Conservation (phyloP, 2,888 invertebrate species). For the Atethmia centrago region DNA sequence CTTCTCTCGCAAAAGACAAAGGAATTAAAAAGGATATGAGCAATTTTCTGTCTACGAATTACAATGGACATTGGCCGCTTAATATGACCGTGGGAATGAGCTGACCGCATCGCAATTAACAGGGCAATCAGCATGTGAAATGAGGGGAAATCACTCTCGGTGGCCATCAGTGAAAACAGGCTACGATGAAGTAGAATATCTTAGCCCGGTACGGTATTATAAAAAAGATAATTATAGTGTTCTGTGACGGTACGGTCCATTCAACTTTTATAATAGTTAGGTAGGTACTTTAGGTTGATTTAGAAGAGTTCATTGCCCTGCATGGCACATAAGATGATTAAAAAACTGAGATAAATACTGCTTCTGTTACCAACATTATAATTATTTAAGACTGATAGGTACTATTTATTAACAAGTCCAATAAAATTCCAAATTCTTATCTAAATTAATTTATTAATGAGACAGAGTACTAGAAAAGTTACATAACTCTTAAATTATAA, state of each 20-base stretch:
- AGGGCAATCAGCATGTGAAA: conserved; percentile 54
- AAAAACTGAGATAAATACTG: conserved; percentile 12
- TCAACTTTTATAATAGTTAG: conserved; percentile 18
- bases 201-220: conserved; percentile 18
- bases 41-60: conserved; percentile 31
- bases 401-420: background rate
- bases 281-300: background rate
- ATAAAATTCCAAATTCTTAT: conserved; percentile 49
- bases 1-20: conserved; percentile 20
- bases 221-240: conserved; percentile 19
- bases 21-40: conserved; percentile 42
- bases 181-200: conserved; percentile 13
- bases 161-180: conserved; percentile 26
- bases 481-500: conserved; percentile 68
- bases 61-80: conserved; percentile 49
- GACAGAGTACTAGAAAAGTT: conserved; percentile 67
- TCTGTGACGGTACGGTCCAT: background rate
- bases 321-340: background rate
- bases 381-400: background rate
- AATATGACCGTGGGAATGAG: conserved; percentile 59
- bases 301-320: conserved; percentile 28
- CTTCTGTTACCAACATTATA: background rate
- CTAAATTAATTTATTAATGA: conserved; percentile 72
- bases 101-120: conserved; percentile 58
- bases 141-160: conserved; percentile 57